Percentiles rank a stretch among this genome's conserved stretches.
Conservation (phyloP, 2,888 invertebrate species). For the Papilio elwesi region DNA sequence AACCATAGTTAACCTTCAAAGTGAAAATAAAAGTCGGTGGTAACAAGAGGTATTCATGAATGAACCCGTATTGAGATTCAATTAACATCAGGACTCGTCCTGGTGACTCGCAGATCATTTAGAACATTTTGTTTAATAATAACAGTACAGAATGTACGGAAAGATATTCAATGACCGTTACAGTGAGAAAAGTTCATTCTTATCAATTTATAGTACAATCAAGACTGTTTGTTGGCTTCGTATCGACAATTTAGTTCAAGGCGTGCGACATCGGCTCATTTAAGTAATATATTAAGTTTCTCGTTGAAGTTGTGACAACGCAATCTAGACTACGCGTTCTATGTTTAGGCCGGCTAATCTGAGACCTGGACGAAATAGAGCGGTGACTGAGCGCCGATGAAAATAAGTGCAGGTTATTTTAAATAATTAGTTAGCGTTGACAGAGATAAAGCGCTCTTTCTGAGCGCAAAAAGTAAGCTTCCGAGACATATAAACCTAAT, state of each 20-base stretch:
- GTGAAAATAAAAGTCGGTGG: neutral
- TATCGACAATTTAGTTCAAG: conserved; percentile 41
- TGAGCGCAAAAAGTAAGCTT: neutral
- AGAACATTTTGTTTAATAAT: too few relatives aligned
- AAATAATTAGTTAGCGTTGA: conserved; percentile 21
- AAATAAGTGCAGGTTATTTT: conserved; percentile 23
- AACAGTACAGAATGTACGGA: neutral
- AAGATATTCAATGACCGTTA: neutral
- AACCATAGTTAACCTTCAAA: too few relatives aligned
- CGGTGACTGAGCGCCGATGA: conserved; percentile 17
- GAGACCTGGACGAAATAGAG: conserved; percentile 23
- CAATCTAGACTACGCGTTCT: conserved; percentile 24
- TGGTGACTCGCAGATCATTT: too few relatives aligned
- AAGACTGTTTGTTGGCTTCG: neutral
- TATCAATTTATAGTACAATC: conserved; percentile 17
- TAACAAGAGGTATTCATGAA: too few relatives aligned
- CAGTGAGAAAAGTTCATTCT: neutral
- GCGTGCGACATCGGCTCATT: conserved; percentile 33
- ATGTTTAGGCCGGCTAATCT: conserved; percentile 20
- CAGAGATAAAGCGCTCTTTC: conserved; percentile 2
- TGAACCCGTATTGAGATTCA: too few relatives aligned
- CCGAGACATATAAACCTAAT: neutral
- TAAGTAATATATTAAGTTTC: conserved; percentile 39
- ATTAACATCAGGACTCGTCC: too few relatives aligned
- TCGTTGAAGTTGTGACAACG: conserved; percentile 37